phyloP scores from a whole-genome alignment of 2,113 vertebrate genomes.

The Megaceryle torquata region DNA sequence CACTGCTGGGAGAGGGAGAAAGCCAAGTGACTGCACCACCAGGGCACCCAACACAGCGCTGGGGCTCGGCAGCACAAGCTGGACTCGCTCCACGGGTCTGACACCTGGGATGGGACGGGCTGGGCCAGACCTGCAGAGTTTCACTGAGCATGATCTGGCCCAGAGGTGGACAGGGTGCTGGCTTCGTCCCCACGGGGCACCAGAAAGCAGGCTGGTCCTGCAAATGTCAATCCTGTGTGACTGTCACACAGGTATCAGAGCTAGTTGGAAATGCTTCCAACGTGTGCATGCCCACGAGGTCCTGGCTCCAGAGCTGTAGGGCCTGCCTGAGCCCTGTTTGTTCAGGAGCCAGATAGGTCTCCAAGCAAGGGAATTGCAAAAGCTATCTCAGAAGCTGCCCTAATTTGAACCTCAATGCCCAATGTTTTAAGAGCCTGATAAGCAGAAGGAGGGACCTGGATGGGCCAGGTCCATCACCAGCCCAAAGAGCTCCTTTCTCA shows the following conservation, averaged over 20 bases:
- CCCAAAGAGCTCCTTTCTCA: neutral
- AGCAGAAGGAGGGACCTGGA: neutral
- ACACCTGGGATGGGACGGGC: neutral
- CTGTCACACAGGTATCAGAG: neutral
- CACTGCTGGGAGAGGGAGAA: neutral
- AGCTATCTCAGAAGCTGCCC: neutral
- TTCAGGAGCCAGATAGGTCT: neutral
- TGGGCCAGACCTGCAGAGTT: neutral
- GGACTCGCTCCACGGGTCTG: neutral
- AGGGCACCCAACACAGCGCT: neutral
- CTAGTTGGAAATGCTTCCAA: accelerated
- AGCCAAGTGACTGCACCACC: neutral
- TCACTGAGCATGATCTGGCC: neutral
- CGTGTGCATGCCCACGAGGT: accelerated
- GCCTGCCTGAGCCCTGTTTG: neutral
- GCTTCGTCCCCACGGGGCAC: neutral
- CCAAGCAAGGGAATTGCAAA: neutral
- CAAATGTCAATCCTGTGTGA: neutral
- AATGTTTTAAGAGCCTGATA: neutral
- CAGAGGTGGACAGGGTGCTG: neutral
- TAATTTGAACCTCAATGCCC: neutral
- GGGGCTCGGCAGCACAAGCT: accelerated
- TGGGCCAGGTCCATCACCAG: neutral
- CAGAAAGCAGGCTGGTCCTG: neutral
- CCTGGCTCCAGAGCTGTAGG: accelerated